Conservation (phyloP, 1,140 invertebrate genomes). For the Atta texana region DNA sequence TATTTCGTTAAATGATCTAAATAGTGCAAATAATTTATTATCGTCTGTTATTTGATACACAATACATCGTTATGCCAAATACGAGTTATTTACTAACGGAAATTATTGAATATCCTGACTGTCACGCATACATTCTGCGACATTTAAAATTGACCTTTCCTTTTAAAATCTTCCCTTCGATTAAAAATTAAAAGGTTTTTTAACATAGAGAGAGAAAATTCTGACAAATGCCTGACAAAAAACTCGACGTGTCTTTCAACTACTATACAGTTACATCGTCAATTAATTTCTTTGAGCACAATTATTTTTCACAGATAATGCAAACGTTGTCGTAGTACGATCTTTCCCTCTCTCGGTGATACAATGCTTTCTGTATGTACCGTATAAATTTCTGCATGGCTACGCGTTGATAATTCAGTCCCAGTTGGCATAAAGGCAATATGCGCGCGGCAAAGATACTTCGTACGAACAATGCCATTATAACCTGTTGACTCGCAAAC, state of each 20-base stretch:
- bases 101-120: background rate
- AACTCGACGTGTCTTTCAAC: background rate
- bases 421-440: constrained; percentile 49
- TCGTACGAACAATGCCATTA: constrained; percentile 53
- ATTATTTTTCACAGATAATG: constrained; percentile 12
- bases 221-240: background rate
- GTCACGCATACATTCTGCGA: background rate
- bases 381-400: constrained; percentile 58
- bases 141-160: background rate
- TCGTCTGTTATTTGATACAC: background rate
- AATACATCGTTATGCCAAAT: background rate
- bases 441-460: constrained; percentile 46
- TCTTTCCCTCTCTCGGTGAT: background rate
- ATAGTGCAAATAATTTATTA: background rate
- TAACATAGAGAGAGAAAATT: background rate
- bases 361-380: constrained; percentile 5
- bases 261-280: background rate
- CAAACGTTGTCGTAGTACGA: background rate
- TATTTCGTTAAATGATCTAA: background rate
- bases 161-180: background rate
- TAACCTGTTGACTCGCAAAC: constrained; percentile 57
- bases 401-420: constrained; percentile 54
- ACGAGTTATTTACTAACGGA: constrained; percentile 19
- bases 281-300: background rate
- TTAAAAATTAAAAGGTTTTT: background rate